These are phyloP conservation scores for Oryctolagus cuniculus DNA, from an alignment of 2,113 vertebrate genomes.

Conservation along the genomic window DNA sequence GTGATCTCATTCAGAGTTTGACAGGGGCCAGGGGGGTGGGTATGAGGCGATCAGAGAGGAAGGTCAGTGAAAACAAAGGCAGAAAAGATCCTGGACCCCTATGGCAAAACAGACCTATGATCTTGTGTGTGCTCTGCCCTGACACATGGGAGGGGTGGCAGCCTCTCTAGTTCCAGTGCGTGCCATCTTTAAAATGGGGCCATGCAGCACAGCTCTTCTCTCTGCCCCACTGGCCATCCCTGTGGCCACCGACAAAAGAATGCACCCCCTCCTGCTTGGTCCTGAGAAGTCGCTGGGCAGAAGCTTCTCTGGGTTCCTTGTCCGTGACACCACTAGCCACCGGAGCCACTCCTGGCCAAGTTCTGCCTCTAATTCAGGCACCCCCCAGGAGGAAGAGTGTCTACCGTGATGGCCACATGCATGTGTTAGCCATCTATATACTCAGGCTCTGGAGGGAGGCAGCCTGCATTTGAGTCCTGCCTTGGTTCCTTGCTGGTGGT, in stretches of 20 bases:
- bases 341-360: not conserved
- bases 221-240: not conserved
- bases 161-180: not conserved
- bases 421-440: fast-evolving
- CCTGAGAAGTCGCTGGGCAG: not conserved
- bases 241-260: not conserved
- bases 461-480: not conserved
- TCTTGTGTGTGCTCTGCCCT: not conserved
- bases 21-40: not conserved
- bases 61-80: not conserved
- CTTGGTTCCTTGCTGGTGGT: not conserved
- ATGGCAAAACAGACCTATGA: not conserved
- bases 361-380: not conserved
- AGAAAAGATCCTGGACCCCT: not conserved
- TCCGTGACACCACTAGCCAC: not conserved
- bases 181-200: not conserved
- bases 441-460: not conserved
- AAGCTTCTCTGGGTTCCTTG: not conserved
- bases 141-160: not conserved
- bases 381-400: fast-evolving
- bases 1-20: not conserved
- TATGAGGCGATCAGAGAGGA: not conserved
- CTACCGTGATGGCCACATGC: not conserved
- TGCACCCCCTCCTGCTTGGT: not conserved
- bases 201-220: not conserved